These are phyloP conservation scores for Melanaphis sacchari DNA, from an alignment of 1,140 invertebrate species.

Conservation along the genomic window DNA sequence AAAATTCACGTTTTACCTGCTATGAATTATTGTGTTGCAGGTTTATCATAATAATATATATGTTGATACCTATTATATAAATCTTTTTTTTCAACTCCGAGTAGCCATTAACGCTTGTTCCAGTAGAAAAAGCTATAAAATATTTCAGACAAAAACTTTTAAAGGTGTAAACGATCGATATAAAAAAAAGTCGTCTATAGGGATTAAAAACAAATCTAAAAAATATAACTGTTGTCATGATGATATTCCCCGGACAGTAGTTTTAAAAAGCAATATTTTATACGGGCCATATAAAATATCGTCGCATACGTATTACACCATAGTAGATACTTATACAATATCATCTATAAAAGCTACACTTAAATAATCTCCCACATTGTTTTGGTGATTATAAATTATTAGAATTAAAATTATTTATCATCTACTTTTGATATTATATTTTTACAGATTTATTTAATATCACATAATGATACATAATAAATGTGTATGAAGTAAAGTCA, in stretches of 20 bases:
- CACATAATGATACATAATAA: background rate
- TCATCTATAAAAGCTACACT: background rate
- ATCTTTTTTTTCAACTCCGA: background rate
- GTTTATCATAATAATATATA: background rate
- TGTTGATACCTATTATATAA: background rate
- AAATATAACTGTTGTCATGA: conserved; percentile 29
- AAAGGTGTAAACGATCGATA: conserved; percentile 40
- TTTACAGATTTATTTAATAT: background rate
- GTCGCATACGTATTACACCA: background rate
- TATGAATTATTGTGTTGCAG: background rate
- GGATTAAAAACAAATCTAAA: conserved; percentile 39
- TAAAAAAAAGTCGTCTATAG: conserved; percentile 8
- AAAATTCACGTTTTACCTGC: background rate
- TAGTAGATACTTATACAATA: background rate
- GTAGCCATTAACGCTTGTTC: conserved; percentile 1
- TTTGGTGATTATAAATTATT: background rate
- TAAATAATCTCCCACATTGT: background rate
- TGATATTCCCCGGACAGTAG: conserved; percentile 4
- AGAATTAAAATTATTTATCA: background rate
- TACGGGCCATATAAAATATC: conserved; percentile 6
- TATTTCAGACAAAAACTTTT: conserved; percentile 18
- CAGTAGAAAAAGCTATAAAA: background rate
- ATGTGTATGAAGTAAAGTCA: background rate
- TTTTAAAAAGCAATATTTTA: conserved; percentile 43
- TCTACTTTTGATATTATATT: background rate